Conservation (phyloP, 2,113 vertebrate species). For the Gulo gulo region DNA sequence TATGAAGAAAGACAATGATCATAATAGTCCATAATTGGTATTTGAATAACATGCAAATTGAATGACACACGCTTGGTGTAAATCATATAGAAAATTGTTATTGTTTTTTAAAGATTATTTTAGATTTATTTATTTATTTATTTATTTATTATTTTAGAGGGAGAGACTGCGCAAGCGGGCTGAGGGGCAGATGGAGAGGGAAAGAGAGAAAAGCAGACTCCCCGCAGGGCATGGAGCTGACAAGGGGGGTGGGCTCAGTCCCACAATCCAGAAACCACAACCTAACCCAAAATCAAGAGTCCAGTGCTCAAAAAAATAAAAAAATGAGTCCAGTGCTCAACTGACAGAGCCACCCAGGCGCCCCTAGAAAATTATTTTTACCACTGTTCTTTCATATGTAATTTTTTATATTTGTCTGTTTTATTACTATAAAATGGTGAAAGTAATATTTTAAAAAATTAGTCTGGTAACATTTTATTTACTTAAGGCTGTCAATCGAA, state of each 20-base stretch:
- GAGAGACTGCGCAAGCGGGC: accelerated
- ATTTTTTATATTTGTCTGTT: background rate
- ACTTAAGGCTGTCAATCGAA: background rate
- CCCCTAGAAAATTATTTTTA: background rate
- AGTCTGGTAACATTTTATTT: background rate
- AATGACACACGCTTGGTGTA: background rate
- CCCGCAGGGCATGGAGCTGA: background rate
- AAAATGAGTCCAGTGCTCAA: background rate
- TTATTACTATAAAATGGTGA: constrained; percentile 1
- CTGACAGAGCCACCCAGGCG: background rate
- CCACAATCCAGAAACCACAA: background rate
- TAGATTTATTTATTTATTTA: background rate
- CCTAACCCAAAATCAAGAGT: background rate
- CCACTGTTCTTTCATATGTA: background rate
- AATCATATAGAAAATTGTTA: background rate
- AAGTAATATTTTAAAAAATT: background rate
- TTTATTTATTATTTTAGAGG: background rate
- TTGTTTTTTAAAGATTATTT: background rate
- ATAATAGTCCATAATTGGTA: background rate
- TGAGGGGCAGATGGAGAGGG: background rate
- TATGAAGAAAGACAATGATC: background rate
- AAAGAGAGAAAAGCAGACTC: background rate
- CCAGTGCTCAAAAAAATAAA: background rate
- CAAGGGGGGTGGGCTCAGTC: background rate
- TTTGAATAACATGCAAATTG: background rate